Evolutionary conservation across 1,140 invertebrate genomes (phyloP).

Genomic region (Plutomurus gul): DNA sequence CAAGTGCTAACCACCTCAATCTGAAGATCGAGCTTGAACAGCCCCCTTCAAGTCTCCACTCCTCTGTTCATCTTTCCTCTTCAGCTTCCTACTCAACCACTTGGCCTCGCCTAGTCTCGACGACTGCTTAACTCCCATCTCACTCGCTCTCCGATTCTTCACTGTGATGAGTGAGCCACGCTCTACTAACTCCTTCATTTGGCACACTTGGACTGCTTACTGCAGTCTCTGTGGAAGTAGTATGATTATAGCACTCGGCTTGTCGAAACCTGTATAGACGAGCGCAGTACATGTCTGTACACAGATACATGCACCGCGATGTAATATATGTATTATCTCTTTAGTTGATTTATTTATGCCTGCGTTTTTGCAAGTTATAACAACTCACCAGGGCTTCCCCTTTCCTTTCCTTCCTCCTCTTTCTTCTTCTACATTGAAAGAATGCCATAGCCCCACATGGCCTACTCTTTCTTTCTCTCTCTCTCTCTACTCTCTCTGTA

Average conservation of each 20-base stretch:
- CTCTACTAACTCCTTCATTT: neutral
- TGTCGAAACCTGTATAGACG: too few species aligned
- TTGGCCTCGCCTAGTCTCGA: neutral
- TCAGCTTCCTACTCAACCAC: neutral
- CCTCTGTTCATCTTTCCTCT: neutral
- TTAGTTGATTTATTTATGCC: constrained; percentile 2
- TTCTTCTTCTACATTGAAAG: neutral
- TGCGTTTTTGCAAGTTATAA: neutral
- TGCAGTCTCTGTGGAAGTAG: too few species aligned
- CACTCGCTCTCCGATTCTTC: neutral
- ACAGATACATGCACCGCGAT: neutral
- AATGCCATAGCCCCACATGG: too few species aligned
- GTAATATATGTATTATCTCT: neutral
- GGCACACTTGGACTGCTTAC: too few species aligned
- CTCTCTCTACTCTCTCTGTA: neutral
- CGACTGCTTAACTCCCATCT: neutral
- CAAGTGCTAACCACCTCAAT: constrained; percentile 7
- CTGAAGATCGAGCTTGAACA: constrained; percentile 2
- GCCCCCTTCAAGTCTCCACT: neutral
- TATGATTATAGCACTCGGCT: too few species aligned
- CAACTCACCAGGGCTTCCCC: neutral
- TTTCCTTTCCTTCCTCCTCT: neutral
- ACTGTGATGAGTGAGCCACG: neutral
- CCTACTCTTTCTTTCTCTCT: neutral
- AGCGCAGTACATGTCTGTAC: too few species aligned